Base-by-base conservation (phyloP, 2,113 vertebrate genomes). In the Pogona vitticeps region DNA sequence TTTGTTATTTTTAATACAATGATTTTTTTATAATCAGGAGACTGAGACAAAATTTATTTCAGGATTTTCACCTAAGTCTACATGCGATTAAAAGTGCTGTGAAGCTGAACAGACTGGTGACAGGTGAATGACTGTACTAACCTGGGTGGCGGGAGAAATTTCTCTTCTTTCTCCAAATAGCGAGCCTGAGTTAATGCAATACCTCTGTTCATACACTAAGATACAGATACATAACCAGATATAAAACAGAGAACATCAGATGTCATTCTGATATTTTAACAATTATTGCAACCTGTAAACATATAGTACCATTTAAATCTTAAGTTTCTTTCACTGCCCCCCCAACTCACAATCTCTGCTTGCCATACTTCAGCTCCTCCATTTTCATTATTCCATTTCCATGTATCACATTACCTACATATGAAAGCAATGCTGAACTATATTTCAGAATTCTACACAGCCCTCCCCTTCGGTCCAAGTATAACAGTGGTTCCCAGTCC, bases 101-200 rank as follows among this genome's bases (percentile, higher is more conserved):
- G n/a, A 13, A 52, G 9, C 6, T 4, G 0, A 67, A 38, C 20
- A 72, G 31, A 31, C 23, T 18, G 52, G 28, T 68, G 31, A n/a
- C 88, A 12, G 80, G 26, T 89, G 14, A 83, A 40, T 58, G 79
- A 52, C 10, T 81, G 42, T 84, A 93, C 96, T 95, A 91, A 99
- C 99, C 98, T 99, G 1, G 99, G 98, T 23, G 97, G 95, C 28
- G 98, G 98, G 67, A 99, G 97, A 92, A 96, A 97, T 75, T 97
- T 98, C 90, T 99, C 98, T 91, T 99, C 98, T 92, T 98, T 98
- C 18, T 99, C 99, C 90, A 99, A 93, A 94, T 99, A 99, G 73
- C 96, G 95, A 1, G 99, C 98, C 70, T 98, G 97, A 36, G 98
- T 99, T 87, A 99, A 91, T 0, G 98, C 98, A 72, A 99, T 96